Evolutionary conservation across 2,888 invertebrate species (phyloP).

Genomic region (Chaetogeoica ovagalla): DNA sequence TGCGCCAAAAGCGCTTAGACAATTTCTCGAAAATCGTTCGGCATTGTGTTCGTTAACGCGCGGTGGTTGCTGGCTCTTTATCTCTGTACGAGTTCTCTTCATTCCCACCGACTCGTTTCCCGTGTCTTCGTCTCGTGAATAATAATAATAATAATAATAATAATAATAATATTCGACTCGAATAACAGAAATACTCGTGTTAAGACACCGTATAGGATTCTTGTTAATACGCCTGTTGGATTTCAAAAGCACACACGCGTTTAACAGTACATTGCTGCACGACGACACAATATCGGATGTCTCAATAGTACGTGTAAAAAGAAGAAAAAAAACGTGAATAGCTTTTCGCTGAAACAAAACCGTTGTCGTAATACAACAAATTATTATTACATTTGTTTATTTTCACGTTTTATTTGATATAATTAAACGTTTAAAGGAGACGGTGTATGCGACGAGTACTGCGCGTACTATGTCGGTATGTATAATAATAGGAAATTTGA

Average conservation of each 20-base stretch:
- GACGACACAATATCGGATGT: too few species aligned
- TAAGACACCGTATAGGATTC: neutral
- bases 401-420: too few species aligned
- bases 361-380: too few species aligned
- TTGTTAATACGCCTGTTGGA: constrained; percentile 4
- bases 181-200: neutral
- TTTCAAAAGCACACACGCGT: constrained; percentile 2
- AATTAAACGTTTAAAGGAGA: too few species aligned
- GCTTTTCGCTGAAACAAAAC: too few species aligned
- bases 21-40: constrained; percentile 37
- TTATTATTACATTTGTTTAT: too few species aligned
- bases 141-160: constrained; percentile 34
- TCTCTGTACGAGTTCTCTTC: neutral
- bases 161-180: constrained; percentile 22
- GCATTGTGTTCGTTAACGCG: constrained; percentile 38
- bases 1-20: constrained; percentile 34
- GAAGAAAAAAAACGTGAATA: too few species aligned
- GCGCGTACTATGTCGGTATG: too few species aligned
- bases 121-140: neutral
- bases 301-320: too few species aligned
- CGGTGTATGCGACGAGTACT: too few species aligned
- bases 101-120: neutral
- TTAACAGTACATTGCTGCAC: too few species aligned
- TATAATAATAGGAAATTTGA: neutral
- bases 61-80: neutral